phyloP scores from a whole-genome alignment of 1,140 invertebrate species.

The Antheraea mylitta region DNA sequence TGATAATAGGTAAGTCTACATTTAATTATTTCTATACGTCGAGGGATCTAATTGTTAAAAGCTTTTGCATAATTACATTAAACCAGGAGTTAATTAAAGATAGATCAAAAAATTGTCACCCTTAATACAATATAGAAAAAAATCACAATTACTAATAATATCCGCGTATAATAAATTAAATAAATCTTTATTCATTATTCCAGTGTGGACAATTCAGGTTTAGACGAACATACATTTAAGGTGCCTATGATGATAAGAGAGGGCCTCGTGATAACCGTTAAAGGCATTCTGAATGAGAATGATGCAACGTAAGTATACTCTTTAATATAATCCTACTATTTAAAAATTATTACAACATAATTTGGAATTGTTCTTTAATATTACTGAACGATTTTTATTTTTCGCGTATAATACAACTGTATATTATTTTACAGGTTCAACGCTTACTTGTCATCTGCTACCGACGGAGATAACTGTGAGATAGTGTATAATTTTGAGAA shows the following conservation, averaged over 20 bases:
- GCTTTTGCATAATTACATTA: neutral
- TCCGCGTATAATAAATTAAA: no score
- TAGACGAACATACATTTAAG: neutral
- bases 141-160: neutral
- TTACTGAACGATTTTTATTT: no score
- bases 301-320: conserved; percentile 14
- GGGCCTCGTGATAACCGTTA: conserved; percentile 13
- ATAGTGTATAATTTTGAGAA: conserved; percentile 9
- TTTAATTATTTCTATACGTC: no score
- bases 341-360: no score
- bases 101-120: no score
- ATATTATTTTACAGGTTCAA: conserved; percentile 13
- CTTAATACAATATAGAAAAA: neutral
- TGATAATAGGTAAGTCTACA: neutral
- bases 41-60: neutral
- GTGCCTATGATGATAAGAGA: neutral
- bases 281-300: conserved; percentile 8
- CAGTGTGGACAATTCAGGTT: neutral
- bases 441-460: conserved; percentile 11
- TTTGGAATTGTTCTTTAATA: no score
- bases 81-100: no score
- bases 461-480: conserved; percentile 5
- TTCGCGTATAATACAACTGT: neutral
- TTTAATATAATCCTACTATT: neutral
- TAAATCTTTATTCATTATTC: neutral